Evolutionary conservation across 2,113 vertebrate species (phyloP).

Genomic region (Corythoichthys haematopterus): DNA sequence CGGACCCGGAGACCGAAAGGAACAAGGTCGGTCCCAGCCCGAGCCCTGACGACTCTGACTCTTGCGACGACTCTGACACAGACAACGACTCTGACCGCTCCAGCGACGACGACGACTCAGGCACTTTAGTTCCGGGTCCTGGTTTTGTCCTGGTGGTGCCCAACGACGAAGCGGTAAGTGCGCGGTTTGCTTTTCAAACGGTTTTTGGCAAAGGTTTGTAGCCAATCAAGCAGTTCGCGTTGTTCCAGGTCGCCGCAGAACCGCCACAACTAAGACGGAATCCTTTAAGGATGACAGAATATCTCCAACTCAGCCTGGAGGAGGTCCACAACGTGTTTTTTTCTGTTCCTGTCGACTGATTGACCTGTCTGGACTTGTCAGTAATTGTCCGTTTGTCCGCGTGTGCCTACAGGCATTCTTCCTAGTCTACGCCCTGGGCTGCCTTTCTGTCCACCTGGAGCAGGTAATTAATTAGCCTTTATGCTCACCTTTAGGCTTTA

Average conservation of each 20-base stretch:
- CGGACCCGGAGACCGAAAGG: conserved; percentile 2
- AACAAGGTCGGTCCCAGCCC: not conserved
- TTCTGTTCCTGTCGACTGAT: not conserved
- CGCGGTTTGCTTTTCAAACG: too few relatives aligned
- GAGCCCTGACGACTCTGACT: conserved; percentile 13
- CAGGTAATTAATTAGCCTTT: conserved; percentile 71
- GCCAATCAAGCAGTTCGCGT: not conserved
- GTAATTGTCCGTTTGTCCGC: not conserved
- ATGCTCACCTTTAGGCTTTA: not conserved
- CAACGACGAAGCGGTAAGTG: conserved; percentile 38
- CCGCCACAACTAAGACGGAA: conserved; percentile 75
- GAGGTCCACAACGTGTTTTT: conserved; percentile 71
- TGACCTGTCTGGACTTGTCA: not conserved
- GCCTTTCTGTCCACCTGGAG: conserved; percentile 79
- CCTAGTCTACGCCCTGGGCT: conserved; percentile 87
- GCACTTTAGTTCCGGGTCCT: conserved; percentile 30
- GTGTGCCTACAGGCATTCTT: conserved; percentile 85
- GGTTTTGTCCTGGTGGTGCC: conserved; percentile 46
- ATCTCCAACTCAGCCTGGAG: conserved; percentile 87
- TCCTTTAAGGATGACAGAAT: conserved; percentile 81
- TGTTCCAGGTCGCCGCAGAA: conserved; percentile 12
- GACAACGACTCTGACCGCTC: not conserved
- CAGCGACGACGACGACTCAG: conserved; percentile 9
- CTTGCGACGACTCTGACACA: not conserved
- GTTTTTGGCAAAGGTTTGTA: not conserved